phyloP scores from a whole-genome alignment of 2,113 vertebrate species.

The Antidorcas marsupialis region DNA sequence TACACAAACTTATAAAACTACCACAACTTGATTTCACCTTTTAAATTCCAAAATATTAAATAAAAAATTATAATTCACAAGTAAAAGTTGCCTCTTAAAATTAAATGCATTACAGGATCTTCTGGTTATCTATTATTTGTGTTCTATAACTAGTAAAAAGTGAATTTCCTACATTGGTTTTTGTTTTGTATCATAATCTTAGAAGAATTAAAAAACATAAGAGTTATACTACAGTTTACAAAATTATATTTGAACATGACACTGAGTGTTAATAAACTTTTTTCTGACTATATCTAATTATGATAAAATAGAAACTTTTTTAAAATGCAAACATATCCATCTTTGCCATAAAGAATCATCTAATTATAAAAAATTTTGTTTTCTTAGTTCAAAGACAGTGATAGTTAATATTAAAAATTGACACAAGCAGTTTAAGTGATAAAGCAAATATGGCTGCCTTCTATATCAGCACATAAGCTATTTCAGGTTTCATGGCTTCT shows the following conservation, averaged over 20 bases:
- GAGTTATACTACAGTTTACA: not conserved
- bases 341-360: not conserved
- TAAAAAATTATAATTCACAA: not conserved
- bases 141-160: not conserved
- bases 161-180: not conserved
- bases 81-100: not conserved
- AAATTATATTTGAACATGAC: slow-evolving; percentile 12
- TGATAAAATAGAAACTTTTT: not conserved
- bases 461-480: not conserved
- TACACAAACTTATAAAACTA: not conserved
- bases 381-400: not conserved
- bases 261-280: not conserved
- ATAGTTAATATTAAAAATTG: not conserved
- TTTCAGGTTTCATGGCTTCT: not conserved
- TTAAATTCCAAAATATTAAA: not conserved
- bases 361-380: slow-evolving; percentile 9
- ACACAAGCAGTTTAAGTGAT: not conserved
- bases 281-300: not conserved
- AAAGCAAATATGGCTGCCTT: not conserved
- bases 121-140: not conserved
- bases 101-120: not conserved
- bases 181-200: slow-evolving; percentile 5
- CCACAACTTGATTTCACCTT: not conserved
- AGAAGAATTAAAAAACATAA: not conserved
- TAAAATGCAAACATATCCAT: not conserved